Base-by-base conservation (phyloP, 2,113 vertebrate species). In the Rhadina sibilatrix region DNA sequence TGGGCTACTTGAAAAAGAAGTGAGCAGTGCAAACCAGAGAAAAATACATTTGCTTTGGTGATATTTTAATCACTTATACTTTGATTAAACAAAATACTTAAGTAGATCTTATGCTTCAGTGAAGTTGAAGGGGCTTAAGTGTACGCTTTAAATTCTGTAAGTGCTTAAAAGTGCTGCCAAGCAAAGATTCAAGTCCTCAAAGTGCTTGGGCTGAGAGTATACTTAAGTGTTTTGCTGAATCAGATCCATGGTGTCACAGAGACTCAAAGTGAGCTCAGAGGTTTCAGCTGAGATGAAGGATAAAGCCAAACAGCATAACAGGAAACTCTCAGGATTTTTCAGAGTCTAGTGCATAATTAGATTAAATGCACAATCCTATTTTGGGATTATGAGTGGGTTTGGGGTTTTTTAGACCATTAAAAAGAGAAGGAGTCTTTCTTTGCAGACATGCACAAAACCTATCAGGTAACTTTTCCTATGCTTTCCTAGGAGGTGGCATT, bases 141-240 rank as follows among this genome's bases (percentile, higher is more conserved):
- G 64, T 63, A 75, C 8, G 20, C 75, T 94, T 93, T 85, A 92
- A 92, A 91, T 74, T 70, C 47, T 96, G 33, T 83, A 92, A 94
- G 88, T 86, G 56, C 52, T 78, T 92, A 49, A 75, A 93, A 93
- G 66, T 91, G 28, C 52, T 83, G 64, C n/a, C 52, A 86, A 80
- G 68, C 49, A 88, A 88, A 22, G 83, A 63, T 66, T 18, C 27
- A 77, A 74, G 79, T 78, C 60, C 63, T 90, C 54, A 44, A 49
- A 93, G 85, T 81, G 33, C 64, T 92, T 88, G 60, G 83, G 24
- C 56, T 92, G 53, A 95, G 68, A 64, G 31, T 53, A 28, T 37
- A 28, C 37, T 83, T 80, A 40, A 92, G 59, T 12, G 40, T 95
- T 95, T 59, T 81, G 79, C 92, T 95, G 93, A 96, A 88, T 95